These are phyloP conservation scores for Babylonia areolata DNA, from an alignment of 1,140 invertebrate genomes.

Conservation along the genomic window DNA sequence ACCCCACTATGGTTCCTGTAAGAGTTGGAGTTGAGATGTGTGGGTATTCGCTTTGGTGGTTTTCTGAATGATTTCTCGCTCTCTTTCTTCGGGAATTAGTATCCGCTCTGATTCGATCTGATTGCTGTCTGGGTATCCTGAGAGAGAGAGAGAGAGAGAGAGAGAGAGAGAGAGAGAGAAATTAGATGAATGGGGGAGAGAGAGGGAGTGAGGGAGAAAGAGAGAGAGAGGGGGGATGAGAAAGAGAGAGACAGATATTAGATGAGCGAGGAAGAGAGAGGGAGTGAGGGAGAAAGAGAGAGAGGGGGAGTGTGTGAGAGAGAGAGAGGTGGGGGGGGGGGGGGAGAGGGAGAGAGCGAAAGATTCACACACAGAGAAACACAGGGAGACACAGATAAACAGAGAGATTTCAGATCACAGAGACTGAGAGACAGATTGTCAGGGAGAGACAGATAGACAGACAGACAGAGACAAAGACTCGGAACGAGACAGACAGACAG, in stretches of 20 bases:
- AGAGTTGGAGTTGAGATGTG: too few relatives aligned
- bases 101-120: too few relatives aligned
- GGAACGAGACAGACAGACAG: too few relatives aligned
- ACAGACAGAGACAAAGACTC: too few relatives aligned
- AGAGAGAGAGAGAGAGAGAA: background rate
- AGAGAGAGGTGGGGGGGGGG: conserved; percentile 9
- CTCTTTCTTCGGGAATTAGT: too few relatives aligned
- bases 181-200: background rate
- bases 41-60: too few relatives aligned
- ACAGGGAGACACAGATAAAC: too few relatives aligned
- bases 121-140: too few relatives aligned
- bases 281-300: conserved; percentile 25
- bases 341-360: conserved; percentile 12
- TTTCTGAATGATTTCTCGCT: too few relatives aligned
- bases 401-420: background rate
- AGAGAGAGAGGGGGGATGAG: background rate
- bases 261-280: conserved; percentile 27
- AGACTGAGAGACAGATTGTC: background rate
- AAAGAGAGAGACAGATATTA: background rate
- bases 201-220: background rate
- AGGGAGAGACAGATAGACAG: too few relatives aligned
- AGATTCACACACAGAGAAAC: background rate
- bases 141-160: too few relatives aligned
- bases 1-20: too few relatives aligned
- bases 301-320: background rate